Evolutionary conservation across 2,888 invertebrate genomes (phyloP).

Genomic region (Tetrapedia diversipes): DNA sequence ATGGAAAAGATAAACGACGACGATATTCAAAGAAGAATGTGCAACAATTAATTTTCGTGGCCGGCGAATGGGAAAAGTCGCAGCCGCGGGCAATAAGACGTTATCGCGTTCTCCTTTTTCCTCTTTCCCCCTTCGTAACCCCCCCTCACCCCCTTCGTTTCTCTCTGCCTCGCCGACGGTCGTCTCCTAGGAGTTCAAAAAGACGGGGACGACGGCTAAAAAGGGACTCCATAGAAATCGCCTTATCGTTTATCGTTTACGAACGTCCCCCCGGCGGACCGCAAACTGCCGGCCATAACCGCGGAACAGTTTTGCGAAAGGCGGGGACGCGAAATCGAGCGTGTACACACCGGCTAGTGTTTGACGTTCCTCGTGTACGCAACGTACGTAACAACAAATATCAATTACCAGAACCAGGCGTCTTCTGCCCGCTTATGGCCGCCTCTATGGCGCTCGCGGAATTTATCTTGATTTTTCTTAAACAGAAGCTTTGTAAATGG

Average conservation of each 20-base stretch:
- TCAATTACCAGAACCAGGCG: slow-evolving; percentile 55
- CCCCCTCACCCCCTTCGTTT: not conserved
- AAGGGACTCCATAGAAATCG: slow-evolving; percentile 58
- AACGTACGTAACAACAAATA: slow-evolving; percentile 50
- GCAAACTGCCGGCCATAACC: slow-evolving; percentile 69
- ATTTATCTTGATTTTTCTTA: not conserved
- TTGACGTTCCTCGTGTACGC: slow-evolving; percentile 49
- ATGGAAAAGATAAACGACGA: slow-evolving; percentile 24
- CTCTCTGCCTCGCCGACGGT: slow-evolving; percentile 3
- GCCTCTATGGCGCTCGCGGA: not conserved
- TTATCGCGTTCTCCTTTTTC: slow-evolving; percentile 27
- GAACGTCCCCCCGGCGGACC: slow-evolving; percentile 65
- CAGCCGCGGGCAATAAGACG: slow-evolving; percentile 27
- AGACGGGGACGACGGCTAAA: slow-evolving; percentile 43
- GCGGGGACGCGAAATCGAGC: slow-evolving; percentile 32
- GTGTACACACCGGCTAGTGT: slow-evolving; percentile 45
- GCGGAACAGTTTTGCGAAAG: slow-evolving; percentile 59
- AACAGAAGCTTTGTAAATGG: not conserved
- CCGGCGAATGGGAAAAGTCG: slow-evolving; percentile 27
- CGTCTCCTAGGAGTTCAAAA: slow-evolving; percentile 52
- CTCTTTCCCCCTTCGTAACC: not conserved
- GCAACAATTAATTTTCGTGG: slow-evolving; percentile 35
- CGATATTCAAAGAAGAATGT: slow-evolving; percentile 28
- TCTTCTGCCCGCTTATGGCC: slow-evolving; percentile 14
- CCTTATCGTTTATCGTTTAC: slow-evolving; percentile 67